phyloP scores from a whole-genome alignment of 2,113 vertebrate genomes.

The Datnioides undecimradiatus region DNA sequence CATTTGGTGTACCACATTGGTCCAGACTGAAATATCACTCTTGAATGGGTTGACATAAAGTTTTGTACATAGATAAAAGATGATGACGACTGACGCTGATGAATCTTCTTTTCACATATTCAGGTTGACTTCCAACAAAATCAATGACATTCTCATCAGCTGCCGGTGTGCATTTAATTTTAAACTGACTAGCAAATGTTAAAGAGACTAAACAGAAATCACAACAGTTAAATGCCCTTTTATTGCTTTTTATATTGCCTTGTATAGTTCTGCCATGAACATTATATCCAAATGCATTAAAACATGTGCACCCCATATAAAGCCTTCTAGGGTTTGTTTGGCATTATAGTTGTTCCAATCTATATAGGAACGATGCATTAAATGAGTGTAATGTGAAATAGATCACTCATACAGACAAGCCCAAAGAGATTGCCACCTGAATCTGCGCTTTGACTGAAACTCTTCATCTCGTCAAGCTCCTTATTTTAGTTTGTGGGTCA shows the following conservation, averaged over 20 bases:
- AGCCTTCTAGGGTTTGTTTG: background rate
- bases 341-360: background rate
- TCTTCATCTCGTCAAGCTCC: background rate
- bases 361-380: background rate
- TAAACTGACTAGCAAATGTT: no score
- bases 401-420: no score
- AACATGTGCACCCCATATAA: no score
- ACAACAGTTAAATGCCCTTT: no score
- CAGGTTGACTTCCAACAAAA: no score
- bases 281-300: no score
- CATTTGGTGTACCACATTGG: no score
- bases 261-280: no score
- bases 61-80: background rate
- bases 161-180: no score
- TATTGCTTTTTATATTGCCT: no score
- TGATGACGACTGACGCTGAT: background rate
- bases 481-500: background rate
- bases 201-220: no score
- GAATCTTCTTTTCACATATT: background rate
- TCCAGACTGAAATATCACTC: background rate
- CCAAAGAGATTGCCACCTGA: background rate
- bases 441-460: background rate
- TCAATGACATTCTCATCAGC: background rate
- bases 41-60: background rate
- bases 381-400: no score